Percentiles rank a stretch among this genome's conserved stretches.
Evolutionary conservation across 2,888 invertebrate genomes (phyloP).

Genomic region (Hydriomena furcata): DNA sequence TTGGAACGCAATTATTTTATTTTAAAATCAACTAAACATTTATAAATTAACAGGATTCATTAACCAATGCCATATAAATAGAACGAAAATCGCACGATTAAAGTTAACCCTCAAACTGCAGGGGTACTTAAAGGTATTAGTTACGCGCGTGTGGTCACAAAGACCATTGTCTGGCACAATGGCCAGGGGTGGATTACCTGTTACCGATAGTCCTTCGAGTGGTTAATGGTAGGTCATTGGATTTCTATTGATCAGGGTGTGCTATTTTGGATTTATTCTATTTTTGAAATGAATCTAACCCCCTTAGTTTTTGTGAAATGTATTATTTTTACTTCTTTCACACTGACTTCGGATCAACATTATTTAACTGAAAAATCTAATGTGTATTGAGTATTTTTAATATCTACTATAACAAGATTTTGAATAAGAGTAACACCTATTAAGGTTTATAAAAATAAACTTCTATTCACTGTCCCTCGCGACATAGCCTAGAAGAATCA

Average conservation of each 20-base stretch:
- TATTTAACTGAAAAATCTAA: no score
- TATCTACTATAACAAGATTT: no score
- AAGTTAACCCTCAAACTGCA: conserved; percentile 55
- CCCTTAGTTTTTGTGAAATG: no score
- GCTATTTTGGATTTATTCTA: conserved; percentile 2
- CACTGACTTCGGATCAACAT: no score
- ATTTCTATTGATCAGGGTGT: conserved; percentile 25
- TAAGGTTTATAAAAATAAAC: no score
- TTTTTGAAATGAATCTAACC: background rate
- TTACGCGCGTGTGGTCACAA: conserved; percentile 68
- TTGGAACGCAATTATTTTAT: no score
- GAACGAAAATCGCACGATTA: conserved; percentile 59
- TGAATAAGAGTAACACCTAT: no score
- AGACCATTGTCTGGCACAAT: conserved; percentile 54
- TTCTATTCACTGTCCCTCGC: no score
- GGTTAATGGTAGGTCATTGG: conserved; percentile 34
- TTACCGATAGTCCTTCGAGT: conserved; percentile 42
- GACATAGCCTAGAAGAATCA: no score
- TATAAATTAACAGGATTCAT: conserved; percentile 41
- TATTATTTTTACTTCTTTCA: no score
- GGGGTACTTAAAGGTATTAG: conserved; percentile 64
- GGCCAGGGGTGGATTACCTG: conserved; percentile 49
- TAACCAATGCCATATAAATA: conserved; percentile 39
- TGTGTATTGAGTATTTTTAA: no score
- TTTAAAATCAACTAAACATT: conserved; percentile 26